These are phyloP conservation scores for Gymnosoma rotundatum DNA, from an alignment of 2,888 invertebrate genomes.

Conservation along the genomic window DNA sequence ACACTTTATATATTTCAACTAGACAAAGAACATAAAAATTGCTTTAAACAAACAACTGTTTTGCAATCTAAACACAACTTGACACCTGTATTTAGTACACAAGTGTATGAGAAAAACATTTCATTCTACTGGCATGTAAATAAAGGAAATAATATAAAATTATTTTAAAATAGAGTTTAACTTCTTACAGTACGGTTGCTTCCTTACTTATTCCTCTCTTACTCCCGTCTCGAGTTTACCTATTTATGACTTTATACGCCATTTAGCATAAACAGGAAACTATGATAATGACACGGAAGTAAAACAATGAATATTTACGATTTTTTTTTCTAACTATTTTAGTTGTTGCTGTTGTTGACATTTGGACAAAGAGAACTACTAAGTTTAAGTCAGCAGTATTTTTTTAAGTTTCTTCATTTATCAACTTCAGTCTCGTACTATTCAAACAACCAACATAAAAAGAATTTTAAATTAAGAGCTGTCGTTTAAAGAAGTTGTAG, in stretches of 20 bases:
- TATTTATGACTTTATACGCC: conserved; percentile 10
- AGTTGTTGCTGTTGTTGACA: conserved; percentile 13
- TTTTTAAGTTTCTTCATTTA: neutral
- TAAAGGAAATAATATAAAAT: neutral
- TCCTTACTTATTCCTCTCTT: conserved; percentile 2
- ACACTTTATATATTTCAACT: neutral
- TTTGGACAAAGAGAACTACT: conserved; percentile 31
- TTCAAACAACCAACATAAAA: neutral
- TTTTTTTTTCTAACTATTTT: conserved; percentile 23
- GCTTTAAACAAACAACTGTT: conserved; percentile 25
- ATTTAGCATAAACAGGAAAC: conserved; percentile 63
- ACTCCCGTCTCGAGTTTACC: neutral
- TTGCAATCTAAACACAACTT: conserved; percentile 2
- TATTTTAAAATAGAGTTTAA: neutral
- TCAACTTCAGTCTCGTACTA: neutral
- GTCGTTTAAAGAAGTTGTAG: conserved; percentile 42
- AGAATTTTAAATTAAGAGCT: conserved; percentile 41
- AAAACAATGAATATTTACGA: conserved; percentile 34
- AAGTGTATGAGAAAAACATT: neutral
- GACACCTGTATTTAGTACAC: neutral
- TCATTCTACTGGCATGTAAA: neutral
- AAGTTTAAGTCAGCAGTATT: neutral
- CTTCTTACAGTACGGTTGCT: neutral
- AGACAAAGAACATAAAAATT: neutral
- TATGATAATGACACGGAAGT: conserved; percentile 69